Base-by-base conservation (phyloP, 2,797 vertebrate species). In the Semaprochilodus insignis region DNA sequence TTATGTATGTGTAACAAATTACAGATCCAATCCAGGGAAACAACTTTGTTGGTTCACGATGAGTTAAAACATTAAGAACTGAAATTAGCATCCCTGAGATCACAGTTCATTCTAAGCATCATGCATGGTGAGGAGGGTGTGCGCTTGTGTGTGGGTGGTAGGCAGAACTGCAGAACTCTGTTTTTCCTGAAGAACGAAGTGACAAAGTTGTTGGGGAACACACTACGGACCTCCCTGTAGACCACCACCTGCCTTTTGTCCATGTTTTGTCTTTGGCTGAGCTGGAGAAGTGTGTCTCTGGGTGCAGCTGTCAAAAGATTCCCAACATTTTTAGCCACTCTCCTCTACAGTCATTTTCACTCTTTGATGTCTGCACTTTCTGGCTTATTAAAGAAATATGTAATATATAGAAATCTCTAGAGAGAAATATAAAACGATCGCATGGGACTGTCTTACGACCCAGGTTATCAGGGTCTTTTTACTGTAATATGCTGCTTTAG, bases 231-330 rank as follows among this genome's bases (percentile, higher is more conserved):
- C 85, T 84, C 82, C 78, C 77, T 83, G 79, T 76, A 78, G 85
- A 81, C 66, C 66, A 66, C 83, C 83, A 85, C 85, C 83, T 85
- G 82, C 78, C 82, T 84, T 85, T 87, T 80, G 82, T 87, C 86
- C 78, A 77, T 87, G 87, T 88, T 86, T 83, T 86, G 83, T 86
- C 86, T 87, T 80, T 81, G 83, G 80, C 83, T 86, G 36, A 79
- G 44, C n/a, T 83, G 63, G 8, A 80, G 80, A 48, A 75, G 70
- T 80, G 80, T 77, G 82, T 81, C 83, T 83, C 82, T 85, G 65
- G 36, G 67, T 74, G 80, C 89, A 90, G 89, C 89, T 90, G 89
- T 90, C 81, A 71, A 82, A 77, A 86, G 83, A 85, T 77, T 87
- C 83, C 81, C 77, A 86, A 71, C 74, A 81, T 78, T 82, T 76